Conservation (phyloP, 2,888 invertebrate species). For the Hetaerina titia region DNA sequence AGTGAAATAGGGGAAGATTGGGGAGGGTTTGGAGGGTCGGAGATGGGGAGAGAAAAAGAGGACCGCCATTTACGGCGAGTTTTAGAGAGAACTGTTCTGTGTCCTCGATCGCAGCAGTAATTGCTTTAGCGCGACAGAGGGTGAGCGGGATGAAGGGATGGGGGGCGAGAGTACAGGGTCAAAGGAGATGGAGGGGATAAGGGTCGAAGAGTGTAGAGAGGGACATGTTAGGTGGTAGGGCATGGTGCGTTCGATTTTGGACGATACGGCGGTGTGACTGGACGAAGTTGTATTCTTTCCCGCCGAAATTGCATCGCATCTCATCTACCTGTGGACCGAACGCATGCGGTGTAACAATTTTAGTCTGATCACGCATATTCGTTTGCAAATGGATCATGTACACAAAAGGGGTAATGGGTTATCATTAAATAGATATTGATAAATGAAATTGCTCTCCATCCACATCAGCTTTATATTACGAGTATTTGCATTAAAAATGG, state of each 20-base stretch:
- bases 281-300: no score
- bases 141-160: not conserved
- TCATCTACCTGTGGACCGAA: no score
- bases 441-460: no score
- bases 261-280: no score
- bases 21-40: not conserved
- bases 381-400: no score
- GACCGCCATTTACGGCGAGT: conserved; percentile 23
- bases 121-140: conserved; percentile 32
- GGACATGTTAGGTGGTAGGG: not conserved
- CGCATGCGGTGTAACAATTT: no score
- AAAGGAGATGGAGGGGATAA: not conserved
- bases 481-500: no score
- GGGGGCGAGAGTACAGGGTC: not conserved
- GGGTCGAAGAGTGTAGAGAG: not conserved
- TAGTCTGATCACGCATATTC: no score
- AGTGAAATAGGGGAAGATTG: not conserved
- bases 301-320: no score
- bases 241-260: not conserved
- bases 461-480: no score
- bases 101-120: conserved; percentile 19
- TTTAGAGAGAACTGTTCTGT: conserved; percentile 15
- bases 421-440: no score
- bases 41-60: not conserved
- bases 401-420: no score